Percentiles rank a stretch among this genome's conserved stretches.
Conservation (phyloP, 2,888 invertebrate genomes). For the Allolobophora icterica region DNA sequence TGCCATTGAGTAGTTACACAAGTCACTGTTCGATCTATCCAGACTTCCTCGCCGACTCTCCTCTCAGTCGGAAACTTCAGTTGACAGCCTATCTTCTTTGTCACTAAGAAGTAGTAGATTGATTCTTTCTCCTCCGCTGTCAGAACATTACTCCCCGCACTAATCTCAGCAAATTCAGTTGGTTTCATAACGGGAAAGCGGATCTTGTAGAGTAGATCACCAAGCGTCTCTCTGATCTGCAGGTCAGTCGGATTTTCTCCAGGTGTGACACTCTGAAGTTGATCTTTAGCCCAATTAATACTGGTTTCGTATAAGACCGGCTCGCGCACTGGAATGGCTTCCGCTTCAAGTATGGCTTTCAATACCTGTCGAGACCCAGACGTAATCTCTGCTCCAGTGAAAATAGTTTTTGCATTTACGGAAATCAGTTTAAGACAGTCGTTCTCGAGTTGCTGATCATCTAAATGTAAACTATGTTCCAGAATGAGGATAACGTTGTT, state of each 20-base stretch:
- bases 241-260: neutral
- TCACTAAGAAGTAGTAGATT: conserved; percentile 4
- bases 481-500: neutral
- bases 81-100: neutral
- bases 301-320: neutral
- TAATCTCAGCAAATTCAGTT: neutral
- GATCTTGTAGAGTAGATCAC: neutral
- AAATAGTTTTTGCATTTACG: neutral
- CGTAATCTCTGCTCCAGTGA: neutral
- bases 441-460: neutral
- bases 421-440: neutral
- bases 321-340: neutral
- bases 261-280: neutral
- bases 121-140: neutral
- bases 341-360: neutral
- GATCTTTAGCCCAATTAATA: neutral
- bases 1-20: neutral
- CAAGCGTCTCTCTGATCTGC: neutral
- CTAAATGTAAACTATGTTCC: neutral
- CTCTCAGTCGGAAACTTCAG: neutral
- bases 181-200: neutral
- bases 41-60: neutral
- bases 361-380: neutral
- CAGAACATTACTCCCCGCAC: neutral
- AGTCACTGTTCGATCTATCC: neutral